A percentile compares a stretch with the other conserved stretches of the same genome.
Evolutionary conservation across 2,797 vertebrate genomes (phyloP).

Genomic region (Anisognathus igniventris): DNA sequence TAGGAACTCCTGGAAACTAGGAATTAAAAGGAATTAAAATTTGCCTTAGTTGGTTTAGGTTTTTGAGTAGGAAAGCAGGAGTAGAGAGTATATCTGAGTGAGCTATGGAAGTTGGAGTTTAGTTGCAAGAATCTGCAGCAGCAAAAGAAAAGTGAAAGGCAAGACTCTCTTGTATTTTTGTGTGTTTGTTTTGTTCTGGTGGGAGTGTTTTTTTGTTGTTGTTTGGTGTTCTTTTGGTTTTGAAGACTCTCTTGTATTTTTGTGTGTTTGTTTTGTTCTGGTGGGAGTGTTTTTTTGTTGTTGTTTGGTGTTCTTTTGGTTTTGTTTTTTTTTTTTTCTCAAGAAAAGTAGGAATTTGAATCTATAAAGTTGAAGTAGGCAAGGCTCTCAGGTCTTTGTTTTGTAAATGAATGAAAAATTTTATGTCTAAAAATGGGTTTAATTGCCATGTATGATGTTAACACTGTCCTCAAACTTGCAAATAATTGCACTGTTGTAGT

Average conservation of each 20-base stretch:
- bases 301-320: rapidly evolving
- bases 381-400: background rate
- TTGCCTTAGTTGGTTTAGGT: background rate
- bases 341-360: background rate
- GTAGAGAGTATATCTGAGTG: background rate
- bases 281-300: background rate
- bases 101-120: background rate
- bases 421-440: background rate
- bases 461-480: background rate
- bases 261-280: background rate
- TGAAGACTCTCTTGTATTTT: background rate
- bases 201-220: background rate
- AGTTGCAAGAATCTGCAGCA: background rate
- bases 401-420: background rate
- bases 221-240: rapidly evolving
- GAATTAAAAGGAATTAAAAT: background rate
- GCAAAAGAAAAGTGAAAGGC: background rate
- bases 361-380: background rate
- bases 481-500: background rate
- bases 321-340: background rate
- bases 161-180: background rate
- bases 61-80: background rate
- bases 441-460: background rate
- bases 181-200: background rate
- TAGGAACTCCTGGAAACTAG: background rate